Evolutionary conservation across 2,888 invertebrate species (phyloP), one percentile per base, ranked within the genome.

Genomic region (Ormyrus labotus): DNA sequence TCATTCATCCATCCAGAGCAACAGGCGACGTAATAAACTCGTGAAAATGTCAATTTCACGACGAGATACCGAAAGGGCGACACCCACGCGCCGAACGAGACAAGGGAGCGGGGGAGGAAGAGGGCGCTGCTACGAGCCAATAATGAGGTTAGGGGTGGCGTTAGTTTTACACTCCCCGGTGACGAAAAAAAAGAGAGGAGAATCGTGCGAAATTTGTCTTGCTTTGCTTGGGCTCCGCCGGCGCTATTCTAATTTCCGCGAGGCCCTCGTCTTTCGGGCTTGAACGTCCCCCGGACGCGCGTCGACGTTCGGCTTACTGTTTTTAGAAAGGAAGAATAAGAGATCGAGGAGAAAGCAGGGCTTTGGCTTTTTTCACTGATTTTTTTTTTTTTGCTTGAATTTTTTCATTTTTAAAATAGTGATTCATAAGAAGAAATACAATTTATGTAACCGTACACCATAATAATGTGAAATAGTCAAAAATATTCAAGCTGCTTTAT

Each of bases 191-290:
- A 65, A 58, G 50, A 68, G 68, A 65, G 57, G 48, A 71, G 57
- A 58, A 86, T 87, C 85, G 86, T 85, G 83, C 84, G 84, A 86
- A 85, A 86, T 86, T 86, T 86, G 85, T 86, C 86, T 86, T 85
- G 85, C 86, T 86, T 85, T 83, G 82, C 58, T 34, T 55, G 67
- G 55, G 5, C n/a, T 68, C 68, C 69, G 79, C 13, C 55, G 77
- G 63, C 78, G 80, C 80, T 78, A 83, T 83, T 83, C 84, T 83
- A 83, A 84, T 83, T 84, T 83, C 80, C 76, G 67, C 69, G 65
- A 69, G 4, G 34, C 34, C 34, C 80, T 82, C 71, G 53, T 63
- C 81, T 55, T 64, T 76, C 57, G 55, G 10, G 55, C 70, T 74
- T 69, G 55, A 69, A 19, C 68, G 63, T 64, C 74, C 51, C 74